Percentiles rank a stretch among this genome's conserved stretches.
Conservation (phyloP, 2,797 vertebrate species). For the Poeciliopsis infans region DNA sequence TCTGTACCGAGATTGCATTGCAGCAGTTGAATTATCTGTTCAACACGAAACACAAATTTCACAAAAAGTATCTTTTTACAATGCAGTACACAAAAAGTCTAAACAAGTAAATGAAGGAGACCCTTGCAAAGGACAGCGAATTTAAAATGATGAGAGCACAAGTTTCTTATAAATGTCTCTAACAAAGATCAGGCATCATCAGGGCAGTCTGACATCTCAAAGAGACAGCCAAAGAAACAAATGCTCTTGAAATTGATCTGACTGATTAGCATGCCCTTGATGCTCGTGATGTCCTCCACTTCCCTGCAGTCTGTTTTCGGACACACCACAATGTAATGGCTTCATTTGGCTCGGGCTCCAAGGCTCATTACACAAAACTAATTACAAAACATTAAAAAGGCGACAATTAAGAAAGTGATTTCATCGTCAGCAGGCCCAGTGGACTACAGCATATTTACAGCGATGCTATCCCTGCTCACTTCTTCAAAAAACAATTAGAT, state of each 20-base stretch:
- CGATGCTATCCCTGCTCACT: constrained; percentile 43
- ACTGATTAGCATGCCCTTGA: constrained; percentile 52
- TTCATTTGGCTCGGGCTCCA: constrained; percentile 72
- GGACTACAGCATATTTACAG: constrained; percentile 75
- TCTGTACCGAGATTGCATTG: constrained; percentile 90
- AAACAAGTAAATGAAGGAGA: constrained; percentile 20
- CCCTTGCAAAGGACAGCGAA: constrained; percentile 4
- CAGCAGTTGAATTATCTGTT: constrained; percentile 83
- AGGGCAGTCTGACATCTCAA: constrained; percentile 18
- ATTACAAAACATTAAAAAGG: constrained; percentile 81
- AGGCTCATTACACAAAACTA: constrained; percentile 77
- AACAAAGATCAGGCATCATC: background rate
- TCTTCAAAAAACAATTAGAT: constrained; percentile 71
- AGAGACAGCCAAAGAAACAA: constrained; percentile 27
- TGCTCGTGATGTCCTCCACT: constrained; percentile 56
- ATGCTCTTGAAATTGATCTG: constrained; percentile 30
- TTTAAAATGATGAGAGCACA: constrained; percentile 24
- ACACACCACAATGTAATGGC: constrained; percentile 60
- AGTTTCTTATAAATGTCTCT: constrained; percentile 1
- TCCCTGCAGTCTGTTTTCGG: constrained; percentile 52
- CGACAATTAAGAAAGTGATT: constrained; percentile 76
- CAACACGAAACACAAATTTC: constrained; percentile 50
- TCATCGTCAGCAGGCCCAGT: constrained; percentile 75
- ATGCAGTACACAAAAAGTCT: constrained; percentile 11
- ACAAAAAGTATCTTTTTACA: constrained; percentile 17